Conservation (phyloP, 2,113 vertebrate genomes). For the Poeciliopsis turrubarensis region DNA sequence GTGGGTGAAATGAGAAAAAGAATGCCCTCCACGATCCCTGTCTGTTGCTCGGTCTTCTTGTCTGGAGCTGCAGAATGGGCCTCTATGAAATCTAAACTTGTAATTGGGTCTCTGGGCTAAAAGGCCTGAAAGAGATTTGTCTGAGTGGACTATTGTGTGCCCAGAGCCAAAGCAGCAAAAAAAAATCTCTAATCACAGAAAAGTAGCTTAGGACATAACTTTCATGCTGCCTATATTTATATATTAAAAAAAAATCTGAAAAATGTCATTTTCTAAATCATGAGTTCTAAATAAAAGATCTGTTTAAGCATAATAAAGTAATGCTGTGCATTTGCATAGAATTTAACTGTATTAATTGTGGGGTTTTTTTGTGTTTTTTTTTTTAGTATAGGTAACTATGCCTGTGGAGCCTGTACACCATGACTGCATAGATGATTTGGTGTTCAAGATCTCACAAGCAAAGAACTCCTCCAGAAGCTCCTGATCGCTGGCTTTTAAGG, state of each 20-base stretch:
- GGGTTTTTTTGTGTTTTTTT: background rate
- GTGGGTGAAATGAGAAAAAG: constrained; percentile 29
- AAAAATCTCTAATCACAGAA: constrained; percentile 21
- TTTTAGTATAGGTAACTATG: constrained; percentile 35
- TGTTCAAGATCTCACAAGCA: constrained; percentile 22
- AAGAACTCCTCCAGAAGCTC: constrained; percentile 12
- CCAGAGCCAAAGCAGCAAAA: constrained; percentile 8
- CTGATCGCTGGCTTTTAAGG: constrained; percentile 20
- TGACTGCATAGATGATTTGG: constrained; percentile 14
- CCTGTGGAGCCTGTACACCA: constrained; percentile 8
- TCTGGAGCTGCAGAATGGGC: constrained; percentile 38
- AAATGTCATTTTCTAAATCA: background rate
- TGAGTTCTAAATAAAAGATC: background rate
- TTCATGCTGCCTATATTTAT: constrained; percentile 7
- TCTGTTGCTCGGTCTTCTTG: constrained; percentile 7
- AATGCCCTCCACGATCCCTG: constrained; percentile 27
- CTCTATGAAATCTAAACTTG: constrained; percentile 50
- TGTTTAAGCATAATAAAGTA: background rate
- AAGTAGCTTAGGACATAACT: constrained; percentile 17
- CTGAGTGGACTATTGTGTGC: constrained; percentile 24
- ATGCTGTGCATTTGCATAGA: background rate
- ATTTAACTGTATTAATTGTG: background rate
- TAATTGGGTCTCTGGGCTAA: constrained; percentile 60
- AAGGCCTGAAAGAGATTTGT: constrained; percentile 34
- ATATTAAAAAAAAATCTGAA: background rate